Percentiles rank a stretch among this genome's conserved stretches.
Evolutionary conservation across 2,797 vertebrate genomes (phyloP).

Genomic region (Antennarius maculatus): DNA sequence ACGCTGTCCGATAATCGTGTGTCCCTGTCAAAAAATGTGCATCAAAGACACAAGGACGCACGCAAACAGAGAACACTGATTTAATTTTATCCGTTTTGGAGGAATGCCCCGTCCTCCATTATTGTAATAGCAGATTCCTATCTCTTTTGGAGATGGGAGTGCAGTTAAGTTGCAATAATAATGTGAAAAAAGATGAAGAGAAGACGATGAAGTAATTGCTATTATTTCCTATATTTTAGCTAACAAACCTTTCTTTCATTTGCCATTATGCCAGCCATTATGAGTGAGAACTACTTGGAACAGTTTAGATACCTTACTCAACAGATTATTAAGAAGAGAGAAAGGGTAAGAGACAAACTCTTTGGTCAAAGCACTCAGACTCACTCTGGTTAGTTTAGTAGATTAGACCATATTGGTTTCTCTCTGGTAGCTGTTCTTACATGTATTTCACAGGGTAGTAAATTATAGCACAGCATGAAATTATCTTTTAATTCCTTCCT

Average conservation of each 20-base stretch:
- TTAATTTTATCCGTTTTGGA: conserved; percentile 35
- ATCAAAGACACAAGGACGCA: too few species aligned
- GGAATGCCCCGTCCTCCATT: conserved; percentile 37
- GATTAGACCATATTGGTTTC: neutral
- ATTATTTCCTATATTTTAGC: neutral
- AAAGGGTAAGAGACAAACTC: too few species aligned
- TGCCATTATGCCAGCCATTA: neutral
- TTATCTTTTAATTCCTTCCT: neutral
- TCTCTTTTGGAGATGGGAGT: conserved; percentile 4
- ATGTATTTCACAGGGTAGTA: neutral
- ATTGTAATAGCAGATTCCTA: conserved; percentile 11
- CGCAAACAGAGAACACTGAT: too few species aligned
- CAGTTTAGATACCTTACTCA: too few species aligned
- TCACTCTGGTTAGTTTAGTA: neutral
- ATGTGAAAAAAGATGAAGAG: neutral
- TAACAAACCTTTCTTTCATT: neutral
- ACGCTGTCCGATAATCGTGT: too few species aligned
- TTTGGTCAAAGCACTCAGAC: conserved; percentile 2
- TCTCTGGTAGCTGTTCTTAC: neutral
- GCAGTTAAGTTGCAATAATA: conserved; percentile 11
- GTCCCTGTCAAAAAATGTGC: too few species aligned
- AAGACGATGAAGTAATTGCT: neutral
- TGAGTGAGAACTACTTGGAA: neutral
- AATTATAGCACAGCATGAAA: neutral
- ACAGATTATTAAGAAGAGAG: too few species aligned